Conservation (phyloP, 2,113 vertebrate species). For the Colinus virginianus region DNA sequence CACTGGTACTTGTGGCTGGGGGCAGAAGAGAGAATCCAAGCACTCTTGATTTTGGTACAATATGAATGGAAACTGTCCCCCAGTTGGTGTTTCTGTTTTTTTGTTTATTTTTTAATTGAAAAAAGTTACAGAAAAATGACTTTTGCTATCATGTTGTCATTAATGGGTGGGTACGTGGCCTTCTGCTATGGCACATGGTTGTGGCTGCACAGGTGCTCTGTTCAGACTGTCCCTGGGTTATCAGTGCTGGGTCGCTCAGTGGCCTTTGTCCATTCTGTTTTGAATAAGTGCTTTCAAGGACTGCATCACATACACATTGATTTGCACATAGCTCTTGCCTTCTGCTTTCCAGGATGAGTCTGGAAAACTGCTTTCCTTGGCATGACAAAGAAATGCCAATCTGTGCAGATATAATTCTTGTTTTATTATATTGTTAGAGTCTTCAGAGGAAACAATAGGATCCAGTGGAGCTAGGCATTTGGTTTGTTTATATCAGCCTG, state of each 20-base stretch:
- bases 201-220: not conserved
- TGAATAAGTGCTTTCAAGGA: not conserved
- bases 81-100: not conserved
- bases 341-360: not conserved
- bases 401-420: not conserved
- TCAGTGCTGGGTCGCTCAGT: not conserved
- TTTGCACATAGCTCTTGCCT: not conserved
- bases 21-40: fast-evolving
- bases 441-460: not conserved
- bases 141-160: not conserved
- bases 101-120: not conserved
- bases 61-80: not conserved
- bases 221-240: not conserved
- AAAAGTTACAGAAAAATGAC: not conserved
- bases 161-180: not conserved
- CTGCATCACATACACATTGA: not conserved
- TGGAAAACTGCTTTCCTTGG: not conserved
- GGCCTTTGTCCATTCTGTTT: not conserved
- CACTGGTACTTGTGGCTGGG: not conserved
- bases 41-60: not conserved
- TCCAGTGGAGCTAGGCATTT: not conserved
- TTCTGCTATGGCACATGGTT: fast-evolving
- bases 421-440: not conserved
- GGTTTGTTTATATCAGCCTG: not conserved
- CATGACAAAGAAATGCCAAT: not conserved